phyloP scores from a whole-genome alignment of 2,113 vertebrate genomes.

The Dendropsophus ebraccatus region DNA sequence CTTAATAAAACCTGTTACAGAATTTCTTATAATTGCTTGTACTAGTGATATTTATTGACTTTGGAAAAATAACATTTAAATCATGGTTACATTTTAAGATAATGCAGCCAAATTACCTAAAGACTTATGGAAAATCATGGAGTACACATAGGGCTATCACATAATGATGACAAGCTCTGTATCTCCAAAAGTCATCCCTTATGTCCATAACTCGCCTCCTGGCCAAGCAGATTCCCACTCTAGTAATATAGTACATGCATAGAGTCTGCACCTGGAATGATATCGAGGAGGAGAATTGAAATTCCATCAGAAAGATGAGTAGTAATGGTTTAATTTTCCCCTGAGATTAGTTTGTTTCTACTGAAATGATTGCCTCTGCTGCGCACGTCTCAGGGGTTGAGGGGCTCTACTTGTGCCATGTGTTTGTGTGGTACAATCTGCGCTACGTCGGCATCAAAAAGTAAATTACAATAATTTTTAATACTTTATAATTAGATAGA shows the following conservation, averaged over 20 bases:
- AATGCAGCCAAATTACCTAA: neutral
- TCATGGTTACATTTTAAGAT: too few relatives aligned
- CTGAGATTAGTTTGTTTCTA: neutral
- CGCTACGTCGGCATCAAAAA: neutral
- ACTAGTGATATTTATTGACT: too few relatives aligned
- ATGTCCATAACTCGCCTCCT: neutral
- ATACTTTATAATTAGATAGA: constrained; percentile 56
- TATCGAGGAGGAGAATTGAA: neutral
- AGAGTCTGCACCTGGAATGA: neutral
- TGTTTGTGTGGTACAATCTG: constrained; percentile 25
- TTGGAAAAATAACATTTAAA: too few relatives aligned
- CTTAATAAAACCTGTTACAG: too few relatives aligned
- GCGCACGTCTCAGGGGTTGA: constrained; percentile 6
- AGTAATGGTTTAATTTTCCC: constrained; percentile 25
- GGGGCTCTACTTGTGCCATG: constrained; percentile 31
- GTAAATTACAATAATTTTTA: constrained; percentile 46
- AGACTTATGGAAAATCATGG: too few relatives aligned
- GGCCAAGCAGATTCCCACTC: neutral
- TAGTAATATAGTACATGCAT: neutral
- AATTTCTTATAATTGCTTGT: too few relatives aligned
- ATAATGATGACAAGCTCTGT: too few relatives aligned
- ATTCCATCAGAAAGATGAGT: constrained; percentile 11
- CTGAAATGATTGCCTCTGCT: constrained; percentile 27
- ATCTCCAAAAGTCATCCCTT: neutral
- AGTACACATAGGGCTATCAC: too few relatives aligned